These are phyloP conservation scores for Coluber constrictor DNA, from an alignment of 2,797 vertebrate genomes.

Conservation along the genomic window DNA sequence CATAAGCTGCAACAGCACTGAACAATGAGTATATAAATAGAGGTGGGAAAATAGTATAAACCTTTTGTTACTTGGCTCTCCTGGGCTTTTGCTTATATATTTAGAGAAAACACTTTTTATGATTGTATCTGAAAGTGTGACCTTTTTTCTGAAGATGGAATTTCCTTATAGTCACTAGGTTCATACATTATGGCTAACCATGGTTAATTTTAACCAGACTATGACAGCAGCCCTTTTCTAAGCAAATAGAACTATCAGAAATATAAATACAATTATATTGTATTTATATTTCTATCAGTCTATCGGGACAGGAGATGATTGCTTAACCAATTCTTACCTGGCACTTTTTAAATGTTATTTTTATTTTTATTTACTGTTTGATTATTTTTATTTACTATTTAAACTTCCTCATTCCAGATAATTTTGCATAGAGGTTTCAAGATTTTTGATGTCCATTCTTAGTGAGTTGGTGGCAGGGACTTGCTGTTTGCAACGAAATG, in stretches of 20 bases:
- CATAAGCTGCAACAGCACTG: background rate
- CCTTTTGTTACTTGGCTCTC: background rate
- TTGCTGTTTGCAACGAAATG: background rate
- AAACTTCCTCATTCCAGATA: constrained; percentile 12
- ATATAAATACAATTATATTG: background rate
- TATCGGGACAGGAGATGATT: background rate
- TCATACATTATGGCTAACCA: background rate
- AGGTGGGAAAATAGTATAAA: background rate
- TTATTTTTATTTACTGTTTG: background rate
- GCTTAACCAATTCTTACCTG: background rate
- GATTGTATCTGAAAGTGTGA: background rate
- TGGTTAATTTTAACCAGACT: background rate
- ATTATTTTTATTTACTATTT: constrained; percentile 30
- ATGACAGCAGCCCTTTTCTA: background rate
- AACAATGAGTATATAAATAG: background rate
- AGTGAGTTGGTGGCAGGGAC: background rate
- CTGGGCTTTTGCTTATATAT: background rate
- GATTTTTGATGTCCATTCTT: constrained; percentile 8
- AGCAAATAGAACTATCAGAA: background rate
- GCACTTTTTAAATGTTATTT: background rate
- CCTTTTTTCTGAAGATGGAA: background rate
- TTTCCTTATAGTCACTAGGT: background rate
- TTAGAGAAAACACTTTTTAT: background rate
- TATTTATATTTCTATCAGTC: too few relatives aligned
- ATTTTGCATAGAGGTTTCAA: background rate